Evolutionary conservation across 2,113 vertebrate species (phyloP), one percentile per base, ranked within the genome.

Genomic region (Atlantisia rogersi): DNA sequence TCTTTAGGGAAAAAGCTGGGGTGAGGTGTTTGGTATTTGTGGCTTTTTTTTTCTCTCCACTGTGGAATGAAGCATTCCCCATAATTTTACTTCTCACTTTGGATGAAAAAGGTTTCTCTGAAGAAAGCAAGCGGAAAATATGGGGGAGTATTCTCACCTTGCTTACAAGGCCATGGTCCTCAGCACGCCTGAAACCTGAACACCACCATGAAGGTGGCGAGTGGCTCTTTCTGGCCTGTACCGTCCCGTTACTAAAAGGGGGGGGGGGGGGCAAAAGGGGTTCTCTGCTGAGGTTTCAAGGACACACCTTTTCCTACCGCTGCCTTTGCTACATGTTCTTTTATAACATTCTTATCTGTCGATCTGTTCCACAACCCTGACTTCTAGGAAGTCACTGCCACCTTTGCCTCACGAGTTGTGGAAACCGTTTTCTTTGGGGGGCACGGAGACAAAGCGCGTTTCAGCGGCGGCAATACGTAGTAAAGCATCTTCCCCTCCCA

Each of bases 271-370:
- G 42, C n/a, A n/a, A n/a, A n/a, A n/a, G 52, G 75, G 80, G 65
- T 83, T 93, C 86, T 82, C 59, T 92, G 77, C 44, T 20, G 63
- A 55, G 42, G 40, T 58, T 71, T 73, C 59, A 76, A 50, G 68
- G 78, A 76, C 14, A 3, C 21, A 35, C 15, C 71, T 95, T 67
- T 63, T 73, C 62, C 84, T 64, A 80, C 74, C 22, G 37, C 55
- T 65, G 59, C 4, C 86, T 95, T 67, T 40, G 67, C 58, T 73
- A 68, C 76, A 22, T 63, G 64, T 71, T 84, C 56, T 82, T 86
- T 78, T 59, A 82, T 50, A 88, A 92, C 93, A 88, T 79, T 86
- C 71, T 94, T 82, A 63, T 42, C 91, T 82, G 96, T 50, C 59
- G 4, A 53, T 16, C 39, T 86, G 70, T 86, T 89, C 79, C 0